These are phyloP conservation scores for Thalpophila matura DNA, from an alignment of 2,888 invertebrate species.

Conservation along the genomic window DNA sequence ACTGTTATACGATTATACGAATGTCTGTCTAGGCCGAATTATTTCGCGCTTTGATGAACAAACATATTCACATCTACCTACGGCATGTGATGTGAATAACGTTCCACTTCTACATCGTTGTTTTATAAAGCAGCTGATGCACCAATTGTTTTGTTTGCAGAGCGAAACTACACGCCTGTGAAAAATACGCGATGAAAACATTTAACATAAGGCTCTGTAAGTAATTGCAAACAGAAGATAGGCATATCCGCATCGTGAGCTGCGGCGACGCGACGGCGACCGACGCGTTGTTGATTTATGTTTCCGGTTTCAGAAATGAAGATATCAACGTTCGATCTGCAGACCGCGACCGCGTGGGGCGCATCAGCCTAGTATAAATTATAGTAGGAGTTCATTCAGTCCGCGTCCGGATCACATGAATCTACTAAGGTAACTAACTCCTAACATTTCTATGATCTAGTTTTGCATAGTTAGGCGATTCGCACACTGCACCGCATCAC, in stretches of 20 bases:
- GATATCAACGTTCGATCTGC: conserved; percentile 83
- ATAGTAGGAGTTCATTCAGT: conserved; percentile 15
- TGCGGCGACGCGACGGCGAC: conserved; percentile 48
- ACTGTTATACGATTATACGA: background rate
- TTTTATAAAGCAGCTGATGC: conserved; percentile 1
- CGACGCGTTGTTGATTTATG: conserved; percentile 83
- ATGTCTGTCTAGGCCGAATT: conserved; percentile 3
- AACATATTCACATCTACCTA: conserved; percentile 9
- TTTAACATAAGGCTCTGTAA: conserved; percentile 48
- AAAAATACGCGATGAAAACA: conserved; percentile 22
- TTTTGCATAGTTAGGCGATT: no score
- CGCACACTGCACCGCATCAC: no score
- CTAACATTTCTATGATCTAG: background rate
- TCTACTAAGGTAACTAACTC: background rate
- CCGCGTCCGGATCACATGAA: background rate
- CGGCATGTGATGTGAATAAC: conserved; percentile 19
- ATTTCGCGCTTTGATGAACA: conserved; percentile 13
- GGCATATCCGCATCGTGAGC: conserved; percentile 64
- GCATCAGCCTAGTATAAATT: conserved; percentile 57
- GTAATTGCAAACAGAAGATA: conserved; percentile 59
- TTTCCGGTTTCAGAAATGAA: conserved; percentile 86
- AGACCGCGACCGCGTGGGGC: conserved; percentile 70
- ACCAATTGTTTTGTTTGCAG: background rate
- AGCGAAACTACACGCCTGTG: conserved; percentile 5
- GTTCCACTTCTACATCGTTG: background rate